These are phyloP conservation scores for Muschampia plurimacula DNA, from an alignment of 2,888 invertebrate species.

Conservation along the genomic window DNA sequence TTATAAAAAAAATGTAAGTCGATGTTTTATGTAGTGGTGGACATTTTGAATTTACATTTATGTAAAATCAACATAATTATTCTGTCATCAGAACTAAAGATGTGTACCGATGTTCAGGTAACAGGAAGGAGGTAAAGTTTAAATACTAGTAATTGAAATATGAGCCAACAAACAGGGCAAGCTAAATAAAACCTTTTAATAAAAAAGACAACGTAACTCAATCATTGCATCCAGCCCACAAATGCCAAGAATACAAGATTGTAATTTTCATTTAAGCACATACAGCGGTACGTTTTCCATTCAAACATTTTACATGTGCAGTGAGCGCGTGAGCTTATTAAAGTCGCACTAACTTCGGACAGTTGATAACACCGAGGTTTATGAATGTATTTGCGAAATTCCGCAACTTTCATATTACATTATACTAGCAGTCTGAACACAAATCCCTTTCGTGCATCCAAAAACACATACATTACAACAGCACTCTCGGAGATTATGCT, in stretches of 20 bases:
- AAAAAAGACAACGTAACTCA: neutral
- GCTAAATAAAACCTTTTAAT: too few species aligned
- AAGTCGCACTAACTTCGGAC: constrained; percentile 27
- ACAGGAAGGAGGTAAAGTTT: neutral
- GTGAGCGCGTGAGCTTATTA: constrained; percentile 25
- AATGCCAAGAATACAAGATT: neutral
- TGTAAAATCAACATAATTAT: too few species aligned
- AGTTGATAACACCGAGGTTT: constrained; percentile 32
- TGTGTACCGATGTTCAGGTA: too few species aligned
- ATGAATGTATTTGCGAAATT: constrained; percentile 35
- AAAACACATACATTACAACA: constrained; percentile 29
- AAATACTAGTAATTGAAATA: too few species aligned
- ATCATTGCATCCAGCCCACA: neutral
- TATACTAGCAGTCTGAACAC: constrained; percentile 29
- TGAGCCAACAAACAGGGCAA: too few species aligned
- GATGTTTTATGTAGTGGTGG: too few species aligned
- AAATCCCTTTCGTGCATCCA: constrained; percentile 36
- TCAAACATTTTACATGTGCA: constrained; percentile 24
- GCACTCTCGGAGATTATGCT: constrained; percentile 29
- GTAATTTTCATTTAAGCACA: constrained; percentile 5
- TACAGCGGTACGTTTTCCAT: neutral
- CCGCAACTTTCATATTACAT: constrained; percentile 33
- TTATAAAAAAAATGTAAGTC: too few species aligned
- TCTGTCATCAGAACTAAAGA: too few species aligned
- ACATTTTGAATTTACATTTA: too few species aligned